phyloP scores from a whole-genome alignment of 2,113 vertebrate species.

The Catharus fuscescens region DNA sequence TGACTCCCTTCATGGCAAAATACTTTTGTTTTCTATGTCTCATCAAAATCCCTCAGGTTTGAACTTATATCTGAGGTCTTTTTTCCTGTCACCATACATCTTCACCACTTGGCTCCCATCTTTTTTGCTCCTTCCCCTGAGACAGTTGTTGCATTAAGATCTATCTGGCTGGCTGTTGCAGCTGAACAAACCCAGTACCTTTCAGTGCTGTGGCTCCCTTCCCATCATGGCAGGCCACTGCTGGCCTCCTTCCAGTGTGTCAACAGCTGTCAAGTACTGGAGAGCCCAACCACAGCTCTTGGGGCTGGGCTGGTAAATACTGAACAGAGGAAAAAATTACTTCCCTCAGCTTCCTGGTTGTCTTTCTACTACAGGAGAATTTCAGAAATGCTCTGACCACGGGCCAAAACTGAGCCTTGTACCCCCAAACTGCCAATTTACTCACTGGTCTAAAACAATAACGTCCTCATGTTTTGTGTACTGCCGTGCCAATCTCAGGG shows the following conservation, averaged over 20 bases:
- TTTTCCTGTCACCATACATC: background rate
- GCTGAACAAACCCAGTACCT: background rate
- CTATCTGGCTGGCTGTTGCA: background rate
- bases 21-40: background rate
- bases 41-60: background rate
- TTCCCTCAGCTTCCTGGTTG: background rate
- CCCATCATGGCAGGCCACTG: background rate
- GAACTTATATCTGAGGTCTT: accelerated
- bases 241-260: background rate
- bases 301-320: background rate
- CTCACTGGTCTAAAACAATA: constrained; percentile 92
- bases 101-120: background rate
- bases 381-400: background rate
- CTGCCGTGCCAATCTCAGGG: constrained; percentile 87
- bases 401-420: background rate
- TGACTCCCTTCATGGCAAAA: background rate
- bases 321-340: background rate
- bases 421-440: background rate
- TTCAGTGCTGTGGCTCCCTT: background rate
- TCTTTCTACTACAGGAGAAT: background rate
- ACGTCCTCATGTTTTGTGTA: constrained; percentile 88
- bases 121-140: background rate
- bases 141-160: background rate
- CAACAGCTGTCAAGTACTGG: background rate
- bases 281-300: background rate